A percentile compares a stretch with the other conserved stretches of the same genome.
phyloP scores from a whole-genome alignment of 2,888 invertebrate genomes.

The Andrena chrysosceles region DNA sequence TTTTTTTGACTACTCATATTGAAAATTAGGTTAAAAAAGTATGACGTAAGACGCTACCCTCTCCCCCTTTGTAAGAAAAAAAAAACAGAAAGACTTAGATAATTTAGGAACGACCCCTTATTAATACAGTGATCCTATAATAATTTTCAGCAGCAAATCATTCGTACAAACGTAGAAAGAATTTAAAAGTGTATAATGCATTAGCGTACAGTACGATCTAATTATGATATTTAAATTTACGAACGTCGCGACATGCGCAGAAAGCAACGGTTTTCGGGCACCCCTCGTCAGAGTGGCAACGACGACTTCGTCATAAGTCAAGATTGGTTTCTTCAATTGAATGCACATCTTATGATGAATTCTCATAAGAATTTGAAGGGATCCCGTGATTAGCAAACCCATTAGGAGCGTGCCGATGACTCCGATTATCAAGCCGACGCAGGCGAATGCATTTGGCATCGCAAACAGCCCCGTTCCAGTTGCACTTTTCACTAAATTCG shows the following conservation, averaged over 20 bases:
- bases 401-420: conserved; percentile 70
- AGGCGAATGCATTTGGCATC: conserved; percentile 75
- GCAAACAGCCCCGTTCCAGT: conserved; percentile 75
- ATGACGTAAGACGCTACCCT: too few species aligned
- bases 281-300: conserved; percentile 60
- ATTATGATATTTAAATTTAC: conserved; percentile 40
- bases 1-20: too few species aligned
- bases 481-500: conserved; percentile 74
- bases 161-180: too few species aligned
- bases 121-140: too few species aligned
- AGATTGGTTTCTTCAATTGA: conserved; percentile 56
- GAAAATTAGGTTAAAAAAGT: too few species aligned
- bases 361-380: conserved; percentile 71
- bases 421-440: conserved; percentile 73
- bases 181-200: too few species aligned
- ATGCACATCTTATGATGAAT: conserved; percentile 70
- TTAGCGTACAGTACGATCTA: neutral
- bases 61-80: too few species aligned
- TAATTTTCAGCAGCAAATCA: too few species aligned
- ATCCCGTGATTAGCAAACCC: conserved; percentile 70
- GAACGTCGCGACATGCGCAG: conserved; percentile 63
- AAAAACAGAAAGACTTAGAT: too few species aligned
- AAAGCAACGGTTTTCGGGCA: conserved; percentile 45
- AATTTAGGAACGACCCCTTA: too few species aligned
- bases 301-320: conserved; percentile 73